Base-by-base conservation (phyloP, 1,140 invertebrate species). In the Macrosteles quadrilineatus region DNA sequence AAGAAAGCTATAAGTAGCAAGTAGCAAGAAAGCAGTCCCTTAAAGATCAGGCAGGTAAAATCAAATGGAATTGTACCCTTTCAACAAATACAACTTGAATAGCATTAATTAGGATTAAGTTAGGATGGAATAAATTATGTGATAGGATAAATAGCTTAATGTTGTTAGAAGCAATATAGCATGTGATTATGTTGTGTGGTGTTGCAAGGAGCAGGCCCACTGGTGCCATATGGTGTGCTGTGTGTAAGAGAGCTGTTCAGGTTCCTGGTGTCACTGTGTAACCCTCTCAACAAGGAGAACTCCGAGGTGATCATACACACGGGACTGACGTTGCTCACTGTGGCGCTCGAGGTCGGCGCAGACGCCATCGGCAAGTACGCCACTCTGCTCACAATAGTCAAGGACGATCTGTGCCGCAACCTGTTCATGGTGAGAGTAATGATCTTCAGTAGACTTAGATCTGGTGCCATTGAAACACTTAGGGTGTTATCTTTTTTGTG, bases 231-330 rank as follows among this genome's bases (percentile, higher is more conserved):
- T 80, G 96, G 96, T 29, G 82, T 98, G 36, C 90, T 92, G 0
- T 98, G 94, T 79, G 92, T 98, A 19, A 83, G 93, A 67, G 97
- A 99, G 80, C 81, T 99, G 19, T 93, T 99, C 73, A 85, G 93
- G 50, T 99, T 98, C 82, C 85, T 99, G 21, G 92, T 98, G 62
- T 93, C 94, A 0, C 83, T 99, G 0, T 97, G 95, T 75, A 97
- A 96, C 82, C 94, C 95, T 0, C 83, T 90, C 30, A 93, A 97
- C 75, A 87, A 90, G 67, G 92, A 98, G 78, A 99, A 99, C 78
- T 93, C 92, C 0, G 95, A 98, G 76, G 87, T 88, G 0, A 98
- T 98, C 93, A 94, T 96, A 31, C 91, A 97, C 76, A 88, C 97
- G 66, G 97, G 96, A 0, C 85, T 99, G 0, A 92, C 89, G 75